These are phyloP conservation scores for Ceratitis capitata DNA, from an alignment of 1,140 invertebrate genomes.

Conservation along the genomic window DNA sequence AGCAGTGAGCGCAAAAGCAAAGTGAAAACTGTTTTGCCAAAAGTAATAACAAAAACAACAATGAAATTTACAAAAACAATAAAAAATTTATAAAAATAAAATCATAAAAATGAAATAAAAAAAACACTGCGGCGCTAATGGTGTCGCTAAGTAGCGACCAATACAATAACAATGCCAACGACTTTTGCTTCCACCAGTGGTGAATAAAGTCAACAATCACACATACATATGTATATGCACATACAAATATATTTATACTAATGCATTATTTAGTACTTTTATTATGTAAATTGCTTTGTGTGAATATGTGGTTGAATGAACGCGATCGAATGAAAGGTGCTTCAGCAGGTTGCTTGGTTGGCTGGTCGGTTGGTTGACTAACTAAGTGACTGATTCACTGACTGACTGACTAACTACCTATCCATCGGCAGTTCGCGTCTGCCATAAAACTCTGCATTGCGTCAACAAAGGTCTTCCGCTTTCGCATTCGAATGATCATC, in stretches of 20 bases:
- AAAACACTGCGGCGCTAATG: conserved; percentile 52
- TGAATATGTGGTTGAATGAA: conserved; percentile 28
- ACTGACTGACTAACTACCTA: background rate
- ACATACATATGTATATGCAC: background rate
- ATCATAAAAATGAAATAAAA: background rate
- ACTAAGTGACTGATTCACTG: background rate
- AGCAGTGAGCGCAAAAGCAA: background rate
- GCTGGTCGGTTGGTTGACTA: background rate
- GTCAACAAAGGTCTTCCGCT: conserved; percentile 46
- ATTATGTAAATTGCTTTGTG: conserved; percentile 26
- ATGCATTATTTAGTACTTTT: background rate
- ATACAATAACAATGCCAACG: conserved; percentile 9
- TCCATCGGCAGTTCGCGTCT: background rate
- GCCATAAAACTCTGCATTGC: conserved; percentile 38
- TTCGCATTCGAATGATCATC: conserved; percentile 55
- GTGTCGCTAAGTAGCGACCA: conserved; percentile 51
- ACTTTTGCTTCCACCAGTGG: background rate
- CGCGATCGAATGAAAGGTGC: conserved; percentile 35
- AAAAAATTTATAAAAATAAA: background rate
- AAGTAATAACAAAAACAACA: background rate
- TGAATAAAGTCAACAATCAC: no score
- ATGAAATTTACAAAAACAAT: background rate
- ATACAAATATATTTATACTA: background rate
- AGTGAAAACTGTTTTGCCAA: background rate
- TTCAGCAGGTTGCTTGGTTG: background rate